These are phyloP conservation scores for Maccullochella peelii DNA, from an alignment of 2,113 vertebrate genomes.

Conservation along the genomic window DNA sequence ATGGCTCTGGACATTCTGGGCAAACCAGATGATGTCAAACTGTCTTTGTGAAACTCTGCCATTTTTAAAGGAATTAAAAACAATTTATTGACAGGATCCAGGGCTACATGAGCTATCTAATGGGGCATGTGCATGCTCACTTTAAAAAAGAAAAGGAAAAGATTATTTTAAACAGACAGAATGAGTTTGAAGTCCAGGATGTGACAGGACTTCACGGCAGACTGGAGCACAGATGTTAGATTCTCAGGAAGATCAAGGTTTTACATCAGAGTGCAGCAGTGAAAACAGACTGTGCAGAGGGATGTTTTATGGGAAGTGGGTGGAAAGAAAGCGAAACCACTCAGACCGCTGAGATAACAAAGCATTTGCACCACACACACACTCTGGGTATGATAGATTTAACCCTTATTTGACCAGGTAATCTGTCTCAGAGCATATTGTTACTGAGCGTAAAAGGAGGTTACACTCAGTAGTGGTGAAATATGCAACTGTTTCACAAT, in stretches of 20 bases:
- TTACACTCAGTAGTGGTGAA: not conserved
- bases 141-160: not conserved
- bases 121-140: not conserved
- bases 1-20: not conserved
- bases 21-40: not conserved
- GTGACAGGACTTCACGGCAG: not conserved
- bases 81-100: too few species aligned
- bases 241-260: conserved; percentile 14
- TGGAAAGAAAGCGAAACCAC: not conserved
- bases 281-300: not conserved
- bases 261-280: conserved; percentile 15
- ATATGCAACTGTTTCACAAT: not conserved
- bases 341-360: not conserved
- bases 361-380: not conserved
- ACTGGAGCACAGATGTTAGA: conserved; percentile 34
- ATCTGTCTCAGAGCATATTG: not conserved
- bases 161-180: not conserved
- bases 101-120: not conserved
- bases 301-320: conserved; percentile 6
- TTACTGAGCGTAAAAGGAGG: not conserved
- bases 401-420: not conserved
- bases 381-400: not conserved
- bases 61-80: not conserved
- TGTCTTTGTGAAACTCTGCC: not conserved
- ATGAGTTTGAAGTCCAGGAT: conserved; percentile 12